Conservation (phyloP, 2,113 vertebrate genomes). For the Alligator mississippiensis region DNA sequence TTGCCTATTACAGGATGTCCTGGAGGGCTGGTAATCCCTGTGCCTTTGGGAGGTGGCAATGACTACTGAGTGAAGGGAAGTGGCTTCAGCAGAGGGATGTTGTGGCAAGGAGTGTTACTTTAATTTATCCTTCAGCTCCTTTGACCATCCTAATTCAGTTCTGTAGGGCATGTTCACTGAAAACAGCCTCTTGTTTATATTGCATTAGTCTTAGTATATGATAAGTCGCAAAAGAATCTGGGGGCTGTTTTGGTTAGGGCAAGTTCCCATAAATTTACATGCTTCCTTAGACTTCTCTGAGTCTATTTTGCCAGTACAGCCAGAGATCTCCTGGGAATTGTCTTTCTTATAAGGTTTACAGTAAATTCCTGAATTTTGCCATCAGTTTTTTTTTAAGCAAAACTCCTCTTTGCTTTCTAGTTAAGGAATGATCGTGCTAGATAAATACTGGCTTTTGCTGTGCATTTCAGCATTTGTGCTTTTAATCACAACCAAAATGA, state of each 20-base stretch:
- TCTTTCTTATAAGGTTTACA: slow-evolving; percentile 18
- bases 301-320: background rate
- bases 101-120: background rate
- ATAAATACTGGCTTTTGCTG: background rate
- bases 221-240: background rate
- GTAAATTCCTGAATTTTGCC: background rate
- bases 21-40: slow-evolving; percentile 41
- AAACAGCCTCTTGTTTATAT: slow-evolving; percentile 43
- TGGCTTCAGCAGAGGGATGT: slow-evolving; percentile 16
- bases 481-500: background rate
- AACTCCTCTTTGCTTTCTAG: background rate
- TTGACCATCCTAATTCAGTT: slow-evolving; percentile 51
- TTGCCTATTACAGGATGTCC: background rate
- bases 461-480: background rate
- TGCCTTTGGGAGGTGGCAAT: slow-evolving; percentile 43
- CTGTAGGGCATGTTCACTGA: slow-evolving; percentile 34
- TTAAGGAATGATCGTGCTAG: background rate
- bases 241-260: background rate
- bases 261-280: background rate
- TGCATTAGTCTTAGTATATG: slow-evolving; percentile 45
- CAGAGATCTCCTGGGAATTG: background rate
- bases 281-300: background rate
- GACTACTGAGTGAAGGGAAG: slow-evolving; percentile 26
- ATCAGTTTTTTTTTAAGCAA: background rate
- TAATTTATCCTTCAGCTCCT: slow-evolving; percentile 41